Evolutionary conservation across 2,888 invertebrate genomes (phyloP), one percentile per base, ranked within the genome.

Genomic region (Phrixothrix hirtus): DNA sequence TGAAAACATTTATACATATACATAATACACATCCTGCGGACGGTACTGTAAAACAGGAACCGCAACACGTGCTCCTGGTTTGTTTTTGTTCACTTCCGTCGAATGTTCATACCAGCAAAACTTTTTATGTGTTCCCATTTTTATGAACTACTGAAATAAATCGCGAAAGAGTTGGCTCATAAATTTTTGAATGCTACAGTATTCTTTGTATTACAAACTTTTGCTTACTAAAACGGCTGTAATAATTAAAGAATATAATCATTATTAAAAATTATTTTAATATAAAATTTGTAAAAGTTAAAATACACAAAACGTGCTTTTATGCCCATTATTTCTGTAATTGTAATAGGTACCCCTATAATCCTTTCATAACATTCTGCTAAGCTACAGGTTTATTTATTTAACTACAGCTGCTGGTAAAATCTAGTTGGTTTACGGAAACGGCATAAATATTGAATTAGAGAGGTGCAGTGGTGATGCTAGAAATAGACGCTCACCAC

Each of bases 11-110:
- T 31, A 49, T n/a, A n/a, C n/a, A n/a, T 25, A 38, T 26, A 47
- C 48, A 48, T 44, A 37, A 47, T 54, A 44, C 44, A 55, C 54
- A 55, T 55, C 54, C 54, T 48, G 54, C 49, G 48, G 48, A 42
- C 41, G 51, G 32, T 45, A 31, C 29, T 45, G 43, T 50, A 44
- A 51, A 54, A 58, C 56, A 61, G 58, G 56, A 61, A 59, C 58
- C 62, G 58, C 66, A 66, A 65, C 70, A 70, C 68, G 69, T 70
- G 69, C 69, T 68, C 61, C 60, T 62, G 64, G 62, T 68, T 67
- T 67, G 64, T 67, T 66, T 67, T 67, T 67, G 60, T 62, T 63
- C 62, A 60, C 62, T 68, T 69, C 69, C 69, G 67, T 55, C 59
- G 55, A 51, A 55, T 46, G 48, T 46, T 51, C 44, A 44, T 54